phyloP scores from a whole-genome alignment of 2,797 vertebrate species.

The Molossus alvarezi region DNA sequence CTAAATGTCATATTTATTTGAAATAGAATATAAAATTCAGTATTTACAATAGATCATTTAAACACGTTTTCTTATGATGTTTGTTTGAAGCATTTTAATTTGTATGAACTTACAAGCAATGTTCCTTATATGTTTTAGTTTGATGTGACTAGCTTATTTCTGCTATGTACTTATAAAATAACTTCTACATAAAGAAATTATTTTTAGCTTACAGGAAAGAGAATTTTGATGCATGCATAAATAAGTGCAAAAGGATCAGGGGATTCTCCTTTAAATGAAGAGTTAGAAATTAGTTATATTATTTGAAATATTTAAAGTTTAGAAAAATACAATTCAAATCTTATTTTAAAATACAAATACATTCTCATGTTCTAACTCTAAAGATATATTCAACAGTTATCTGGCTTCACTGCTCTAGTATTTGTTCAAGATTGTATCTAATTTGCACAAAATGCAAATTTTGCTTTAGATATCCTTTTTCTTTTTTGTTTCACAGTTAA shows the following conservation, averaged over 20 bases:
- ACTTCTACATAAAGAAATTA: conserved; percentile 40
- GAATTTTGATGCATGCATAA: neutral
- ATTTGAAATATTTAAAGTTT: neutral
- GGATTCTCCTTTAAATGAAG: neutral
- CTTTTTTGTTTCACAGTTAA: neutral
- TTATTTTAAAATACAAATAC: neutral
- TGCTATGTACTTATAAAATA: conserved; percentile 41
- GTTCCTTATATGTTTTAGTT: conserved; percentile 35
- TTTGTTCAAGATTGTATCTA: neutral
- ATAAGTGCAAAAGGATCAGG: neutral
- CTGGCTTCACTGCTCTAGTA: neutral
- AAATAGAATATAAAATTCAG: neutral
- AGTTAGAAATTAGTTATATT: conserved; percentile 37
- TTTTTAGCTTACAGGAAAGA: conserved; percentile 38
- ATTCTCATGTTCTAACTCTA: neutral
- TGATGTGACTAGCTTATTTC: conserved; percentile 50
- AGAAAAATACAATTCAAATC: neutral
- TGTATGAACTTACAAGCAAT: conserved; percentile 39
- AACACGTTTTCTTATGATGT: conserved; percentile 36
- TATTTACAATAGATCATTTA: conserved; percentile 40
- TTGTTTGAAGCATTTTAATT: conserved; percentile 63
- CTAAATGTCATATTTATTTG: conserved; percentile 47
- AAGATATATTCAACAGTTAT: neutral
- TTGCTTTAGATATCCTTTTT: neutral
- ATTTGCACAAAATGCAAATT: neutral